Conservation (phyloP, 2,888 invertebrate species). For the Cosmia trapezina region DNA sequence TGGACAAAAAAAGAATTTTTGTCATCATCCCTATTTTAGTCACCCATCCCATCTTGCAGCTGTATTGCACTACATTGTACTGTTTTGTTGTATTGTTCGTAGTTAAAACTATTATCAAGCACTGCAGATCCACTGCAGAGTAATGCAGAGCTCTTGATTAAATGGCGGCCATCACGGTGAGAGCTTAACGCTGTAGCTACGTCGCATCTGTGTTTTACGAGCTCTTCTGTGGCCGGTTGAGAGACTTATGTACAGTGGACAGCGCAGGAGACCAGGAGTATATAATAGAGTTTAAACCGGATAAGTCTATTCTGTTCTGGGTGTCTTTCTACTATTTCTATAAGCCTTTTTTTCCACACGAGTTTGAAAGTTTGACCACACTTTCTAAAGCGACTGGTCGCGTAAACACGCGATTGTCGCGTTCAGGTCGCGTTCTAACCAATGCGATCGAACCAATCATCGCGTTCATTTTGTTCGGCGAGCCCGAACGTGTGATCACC, state of each 20-base stretch:
- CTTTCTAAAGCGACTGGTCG: no score
- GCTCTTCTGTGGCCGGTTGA: slow-evolving; percentile 8
- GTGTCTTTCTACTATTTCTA: background rate
- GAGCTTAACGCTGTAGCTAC: slow-evolving; percentile 39
- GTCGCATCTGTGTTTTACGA: slow-evolving; percentile 47
- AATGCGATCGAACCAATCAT: background rate
- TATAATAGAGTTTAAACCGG: no score
- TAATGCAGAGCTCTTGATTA: slow-evolving; percentile 34
- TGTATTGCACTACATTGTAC: background rate
- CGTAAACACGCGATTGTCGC: background rate
- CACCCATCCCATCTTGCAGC: background rate
- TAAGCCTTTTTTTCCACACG: background rate
- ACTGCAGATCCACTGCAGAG: slow-evolving; percentile 40
- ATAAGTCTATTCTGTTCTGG: background rate
- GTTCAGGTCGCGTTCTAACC: background rate
- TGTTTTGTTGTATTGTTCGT: no score
- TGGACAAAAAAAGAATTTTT: no score
- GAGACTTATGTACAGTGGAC: background rate
- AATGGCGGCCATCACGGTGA: slow-evolving; percentile 35
- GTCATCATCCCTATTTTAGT: no score
- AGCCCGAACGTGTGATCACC: background rate
- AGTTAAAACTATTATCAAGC: slow-evolving; percentile 15
- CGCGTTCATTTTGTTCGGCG: background rate
- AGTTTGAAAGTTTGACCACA: background rate
- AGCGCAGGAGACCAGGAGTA: no score